Percentiles rank a stretch among this genome's conserved stretches.
These are phyloP conservation scores for Catharus bicknelli DNA, from an alignment of 2,113 vertebrate species.

Conservation along the genomic window DNA sequence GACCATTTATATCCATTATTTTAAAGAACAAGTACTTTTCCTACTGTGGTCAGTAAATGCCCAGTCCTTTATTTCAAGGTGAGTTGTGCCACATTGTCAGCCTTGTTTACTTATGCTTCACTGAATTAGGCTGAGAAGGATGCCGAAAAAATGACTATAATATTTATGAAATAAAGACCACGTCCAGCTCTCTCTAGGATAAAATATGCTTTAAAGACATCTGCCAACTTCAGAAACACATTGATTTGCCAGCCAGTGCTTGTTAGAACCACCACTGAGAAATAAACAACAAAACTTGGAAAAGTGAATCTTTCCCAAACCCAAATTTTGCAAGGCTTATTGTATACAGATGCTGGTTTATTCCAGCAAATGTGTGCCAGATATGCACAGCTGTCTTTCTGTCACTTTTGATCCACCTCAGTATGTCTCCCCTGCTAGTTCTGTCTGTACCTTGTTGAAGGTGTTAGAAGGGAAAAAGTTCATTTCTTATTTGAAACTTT, in stretches of 20 bases:
- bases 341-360: conserved; percentile 21
- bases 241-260: not conserved
- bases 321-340: not conserved
- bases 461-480: conserved; percentile 36
- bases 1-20: not conserved
- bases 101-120: conserved; percentile 35
- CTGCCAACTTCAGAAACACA: not conserved
- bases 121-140: conserved; percentile 13
- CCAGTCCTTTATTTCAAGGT: conserved; percentile 33
- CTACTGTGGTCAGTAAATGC: conserved; percentile 22
- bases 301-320: conserved; percentile 5
- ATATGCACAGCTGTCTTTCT: conserved; percentile 53
- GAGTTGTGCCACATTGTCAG: conserved; percentile 18
- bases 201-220: not conserved
- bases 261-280: conserved; percentile 3
- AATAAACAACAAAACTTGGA: not conserved
- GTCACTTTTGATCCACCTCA: conserved; percentile 58
- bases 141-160: not conserved
- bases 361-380: conserved; percentile 35
- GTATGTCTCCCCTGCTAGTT: conserved; percentile 1
- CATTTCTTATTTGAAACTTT: not conserved
- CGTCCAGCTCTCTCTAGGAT: not conserved
- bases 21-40: not conserved
- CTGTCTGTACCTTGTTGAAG: not conserved
- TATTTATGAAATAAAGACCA: not conserved